Percentiles rank a stretch among this genome's conserved stretches.
These are phyloP conservation scores for Macquaria australasica DNA, from an alignment of 2,113 vertebrate genomes.

Conservation along the genomic window DNA sequence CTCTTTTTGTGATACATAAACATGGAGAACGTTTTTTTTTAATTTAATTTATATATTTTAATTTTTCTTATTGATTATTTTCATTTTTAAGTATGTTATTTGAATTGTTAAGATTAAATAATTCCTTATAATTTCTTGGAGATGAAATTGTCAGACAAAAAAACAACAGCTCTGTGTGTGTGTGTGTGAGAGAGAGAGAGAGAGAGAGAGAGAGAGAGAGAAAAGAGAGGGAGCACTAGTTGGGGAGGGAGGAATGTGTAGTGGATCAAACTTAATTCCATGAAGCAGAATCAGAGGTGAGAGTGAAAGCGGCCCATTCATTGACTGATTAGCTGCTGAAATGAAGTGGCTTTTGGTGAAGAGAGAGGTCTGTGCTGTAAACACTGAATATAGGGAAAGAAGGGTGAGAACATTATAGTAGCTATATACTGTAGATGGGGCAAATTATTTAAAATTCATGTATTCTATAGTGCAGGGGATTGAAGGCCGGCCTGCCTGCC, in stretches of 20 bases:
- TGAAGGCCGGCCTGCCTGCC: slow-evolving; percentile 9
- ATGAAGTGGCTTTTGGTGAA: slow-evolving; percentile 7
- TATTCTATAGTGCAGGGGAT: slow-evolving; percentile 31
- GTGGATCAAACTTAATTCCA: slow-evolving; percentile 7
- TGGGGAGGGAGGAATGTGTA: not conserved
- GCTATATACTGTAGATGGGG: slow-evolving; percentile 14
- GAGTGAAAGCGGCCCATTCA: slow-evolving; percentile 8
- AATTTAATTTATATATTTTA: not conserved
- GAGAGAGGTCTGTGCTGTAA: not conserved
- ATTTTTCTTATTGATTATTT: not conserved
- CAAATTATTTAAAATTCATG: slow-evolving; percentile 58
- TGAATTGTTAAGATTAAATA: not conserved
- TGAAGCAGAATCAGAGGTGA: not conserved
- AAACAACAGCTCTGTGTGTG: not conserved
- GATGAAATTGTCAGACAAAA: not conserved
- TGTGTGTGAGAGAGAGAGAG: not conserved
- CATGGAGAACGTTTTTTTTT: not conserved
- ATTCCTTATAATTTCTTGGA: not conserved
- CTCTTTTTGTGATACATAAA: not conserved
- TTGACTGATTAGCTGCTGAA: slow-evolving; percentile 36
- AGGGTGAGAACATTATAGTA: not conserved
- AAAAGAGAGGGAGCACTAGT: not conserved
- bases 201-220: not conserved
- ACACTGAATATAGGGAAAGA: slow-evolving; percentile 3
- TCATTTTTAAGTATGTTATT: not conserved